Conservation (phyloP, 2,888 invertebrate genomes). For the Synergus gifuensis region DNA sequence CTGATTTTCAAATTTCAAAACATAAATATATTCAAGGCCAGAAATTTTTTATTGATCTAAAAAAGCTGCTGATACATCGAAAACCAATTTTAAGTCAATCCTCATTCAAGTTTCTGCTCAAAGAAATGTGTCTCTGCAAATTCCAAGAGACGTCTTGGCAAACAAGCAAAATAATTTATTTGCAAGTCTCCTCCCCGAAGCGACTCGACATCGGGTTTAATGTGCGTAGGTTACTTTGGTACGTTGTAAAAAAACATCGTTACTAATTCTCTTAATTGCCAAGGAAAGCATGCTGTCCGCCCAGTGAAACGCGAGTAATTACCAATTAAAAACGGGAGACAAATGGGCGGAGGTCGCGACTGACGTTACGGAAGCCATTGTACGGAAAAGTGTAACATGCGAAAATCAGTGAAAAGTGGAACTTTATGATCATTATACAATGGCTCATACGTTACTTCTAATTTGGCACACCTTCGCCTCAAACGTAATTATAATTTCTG, state of each 20-base stretch:
- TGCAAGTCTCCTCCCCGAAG: slow-evolving; percentile 3
- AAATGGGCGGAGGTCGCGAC: slow-evolving; percentile 41
- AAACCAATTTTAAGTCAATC: neutral
- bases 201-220: neutral
- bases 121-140: neutral
- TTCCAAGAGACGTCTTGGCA: neutral
- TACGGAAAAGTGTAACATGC: slow-evolving; percentile 34
- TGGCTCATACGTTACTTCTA: neutral
- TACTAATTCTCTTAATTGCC: slow-evolving; percentile 41
- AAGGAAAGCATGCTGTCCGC: slow-evolving; percentile 31
- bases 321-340: slow-evolving; percentile 37
- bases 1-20: neutral
- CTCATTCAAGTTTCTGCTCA: neutral
- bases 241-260: slow-evolving; percentile 2
- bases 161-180: slow-evolving; percentile 5
- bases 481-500: slow-evolving; percentile 2
- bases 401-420: slow-evolving; percentile 36
- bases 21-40: neutral
- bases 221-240: neutral
- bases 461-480: neutral
- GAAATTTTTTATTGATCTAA: too few species aligned
- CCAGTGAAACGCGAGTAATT: slow-evolving; percentile 40
- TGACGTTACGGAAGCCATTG: slow-evolving; percentile 26
- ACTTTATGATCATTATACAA: slow-evolving; percentile 35
- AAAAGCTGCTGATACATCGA: too few species aligned